phyloP scores from a whole-genome alignment of 2,888 invertebrate species.

The Calliopum simillimum region DNA sequence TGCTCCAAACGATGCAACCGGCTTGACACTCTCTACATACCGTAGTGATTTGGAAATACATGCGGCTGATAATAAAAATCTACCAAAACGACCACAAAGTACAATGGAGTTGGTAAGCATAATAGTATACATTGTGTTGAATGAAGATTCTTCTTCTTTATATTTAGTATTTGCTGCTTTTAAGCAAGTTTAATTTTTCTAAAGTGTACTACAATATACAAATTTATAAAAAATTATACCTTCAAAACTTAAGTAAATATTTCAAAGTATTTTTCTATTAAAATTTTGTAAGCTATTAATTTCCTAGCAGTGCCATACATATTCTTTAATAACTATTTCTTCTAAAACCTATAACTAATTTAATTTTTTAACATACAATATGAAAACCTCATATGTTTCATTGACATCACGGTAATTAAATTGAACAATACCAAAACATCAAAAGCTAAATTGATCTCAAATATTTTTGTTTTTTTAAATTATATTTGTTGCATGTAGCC shows the following conservation, averaged over 20 bases:
- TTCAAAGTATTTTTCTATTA: constrained; percentile 6
- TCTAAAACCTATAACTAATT: constrained; percentile 18
- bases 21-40: constrained; percentile 69
- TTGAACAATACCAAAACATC: too few species aligned
- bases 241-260: constrained; percentile 14
- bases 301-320: constrained; percentile 12
- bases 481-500: constrained; percentile 15
- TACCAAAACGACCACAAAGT: constrained; percentile 66
- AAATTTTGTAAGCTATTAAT: constrained; percentile 25
- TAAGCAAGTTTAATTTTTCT: constrained; percentile 25
- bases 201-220: neutral
- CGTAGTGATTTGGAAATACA: constrained; percentile 75
- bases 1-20: constrained; percentile 61
- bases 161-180: constrained; percentile 25
- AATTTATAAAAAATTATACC: constrained; percentile 16
- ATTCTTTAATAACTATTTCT: constrained; percentile 10
- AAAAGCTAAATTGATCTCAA: too few species aligned
- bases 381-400: constrained; percentile 20
- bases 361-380: constrained; percentile 8
- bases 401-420: constrained; percentile 19
- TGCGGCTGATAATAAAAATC: constrained; percentile 70
- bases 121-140: neutral
- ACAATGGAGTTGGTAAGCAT: constrained; percentile 67
- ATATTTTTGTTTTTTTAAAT: too few species aligned
- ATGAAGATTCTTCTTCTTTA: neutral